Conservation (phyloP, 2,113 vertebrate genomes). For the Cryptomyrus ogoouensis region DNA sequence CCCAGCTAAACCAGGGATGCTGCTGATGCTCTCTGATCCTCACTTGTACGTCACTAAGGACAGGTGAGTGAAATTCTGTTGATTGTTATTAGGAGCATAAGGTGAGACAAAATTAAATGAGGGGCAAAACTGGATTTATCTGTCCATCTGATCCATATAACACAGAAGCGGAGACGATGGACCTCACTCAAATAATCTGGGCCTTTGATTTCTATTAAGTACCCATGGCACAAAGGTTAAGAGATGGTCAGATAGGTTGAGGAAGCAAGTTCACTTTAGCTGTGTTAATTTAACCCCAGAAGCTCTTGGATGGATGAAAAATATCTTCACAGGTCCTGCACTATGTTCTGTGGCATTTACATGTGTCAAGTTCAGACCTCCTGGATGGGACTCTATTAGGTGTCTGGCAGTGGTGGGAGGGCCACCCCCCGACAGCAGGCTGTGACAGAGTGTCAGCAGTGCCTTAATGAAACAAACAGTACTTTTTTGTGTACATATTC, state of each 20-base stretch:
- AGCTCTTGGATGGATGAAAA: neutral
- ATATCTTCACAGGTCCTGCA: neutral
- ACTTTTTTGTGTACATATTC: neutral
- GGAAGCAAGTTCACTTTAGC: neutral
- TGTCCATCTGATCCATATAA: neutral
- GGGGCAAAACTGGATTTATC: neutral
- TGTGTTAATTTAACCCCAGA: neutral
- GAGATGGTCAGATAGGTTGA: neutral
- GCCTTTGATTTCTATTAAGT: neutral
- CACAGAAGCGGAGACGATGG: neutral
- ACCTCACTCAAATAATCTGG: neutral
- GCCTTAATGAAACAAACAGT: neutral
- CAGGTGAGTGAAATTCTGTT: neutral
- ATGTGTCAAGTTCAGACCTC: slow-evolving; percentile 13
- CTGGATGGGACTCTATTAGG: neutral
- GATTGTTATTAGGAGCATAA: neutral
- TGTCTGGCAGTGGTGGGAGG: neutral
- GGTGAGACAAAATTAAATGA: neutral
- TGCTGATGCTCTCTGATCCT: neutral
- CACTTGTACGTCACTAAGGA: neutral
- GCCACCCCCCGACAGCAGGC: neutral
- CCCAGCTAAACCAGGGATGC: neutral
- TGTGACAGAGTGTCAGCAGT: neutral
- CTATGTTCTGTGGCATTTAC: neutral
- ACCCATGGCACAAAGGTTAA: neutral